Percentiles rank a stretch among this genome's conserved stretches.
phyloP scores from a whole-genome alignment of 2,888 invertebrate genomes.

The Diarsia dahlii region DNA sequence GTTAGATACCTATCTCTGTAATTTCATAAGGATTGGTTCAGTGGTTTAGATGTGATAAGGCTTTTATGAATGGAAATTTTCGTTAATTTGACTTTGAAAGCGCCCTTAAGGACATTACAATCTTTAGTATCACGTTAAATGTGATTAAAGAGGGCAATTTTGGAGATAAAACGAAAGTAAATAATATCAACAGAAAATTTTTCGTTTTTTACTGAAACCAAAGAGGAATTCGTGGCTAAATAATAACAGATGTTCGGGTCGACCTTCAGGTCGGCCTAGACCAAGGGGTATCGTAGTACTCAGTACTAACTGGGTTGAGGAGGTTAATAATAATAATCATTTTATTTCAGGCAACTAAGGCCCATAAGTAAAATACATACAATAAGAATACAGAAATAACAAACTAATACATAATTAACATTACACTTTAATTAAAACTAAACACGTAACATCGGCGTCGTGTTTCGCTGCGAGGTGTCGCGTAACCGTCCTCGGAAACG shows the following conservation, averaged over 20 bases:
- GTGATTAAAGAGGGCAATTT: not conserved
- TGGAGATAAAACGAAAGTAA: not conserved
- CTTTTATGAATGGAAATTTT: not conserved
- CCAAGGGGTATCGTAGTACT: too few species aligned
- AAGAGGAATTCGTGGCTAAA: not conserved
- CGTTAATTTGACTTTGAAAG: not conserved
- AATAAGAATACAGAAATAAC: too few species aligned
- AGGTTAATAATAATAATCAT: too few species aligned
- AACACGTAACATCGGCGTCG: too few species aligned
- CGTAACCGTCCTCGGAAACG: too few species aligned
- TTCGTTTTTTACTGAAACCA: not conserved
- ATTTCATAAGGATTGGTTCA: not conserved
- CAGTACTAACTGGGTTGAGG: too few species aligned
- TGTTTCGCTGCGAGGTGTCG: too few species aligned
- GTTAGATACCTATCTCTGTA: not conserved
- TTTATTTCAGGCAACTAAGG: too few species aligned
- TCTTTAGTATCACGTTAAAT: not conserved
- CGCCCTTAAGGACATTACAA: conserved; percentile 13
- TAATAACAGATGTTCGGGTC: not conserved
- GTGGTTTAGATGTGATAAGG: not conserved
- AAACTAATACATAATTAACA: too few species aligned
- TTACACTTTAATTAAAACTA: too few species aligned
- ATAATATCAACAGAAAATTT: not conserved
- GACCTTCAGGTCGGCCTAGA: not conserved
- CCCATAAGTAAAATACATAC: too few species aligned